These are phyloP conservation scores for Caenorhabditis macrosperma DNA, from an alignment of 2,888 invertebrate species.

Conservation along the genomic window DNA sequence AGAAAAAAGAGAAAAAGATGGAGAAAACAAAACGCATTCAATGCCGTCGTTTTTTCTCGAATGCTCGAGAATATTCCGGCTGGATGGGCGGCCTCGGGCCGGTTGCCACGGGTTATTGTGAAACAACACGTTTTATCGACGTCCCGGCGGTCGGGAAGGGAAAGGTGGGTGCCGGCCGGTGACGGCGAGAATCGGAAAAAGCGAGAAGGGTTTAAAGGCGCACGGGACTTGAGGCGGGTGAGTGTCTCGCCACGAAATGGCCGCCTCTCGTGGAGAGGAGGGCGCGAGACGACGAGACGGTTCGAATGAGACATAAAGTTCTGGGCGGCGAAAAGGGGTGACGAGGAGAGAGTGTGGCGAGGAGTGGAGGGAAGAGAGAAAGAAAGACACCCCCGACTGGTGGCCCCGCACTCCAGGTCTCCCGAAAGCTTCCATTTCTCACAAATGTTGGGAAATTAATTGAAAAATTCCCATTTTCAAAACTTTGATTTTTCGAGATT, in stretches of 20 bases:
- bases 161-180: too few relatives aligned
- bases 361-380: slow-evolving; percentile 20
- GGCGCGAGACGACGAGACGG: slow-evolving; percentile 17
- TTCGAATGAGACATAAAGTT: background rate
- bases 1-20: too few relatives aligned
- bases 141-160: too few relatives aligned
- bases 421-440: slow-evolving; percentile 32
- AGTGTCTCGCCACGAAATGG: slow-evolving; percentile 45
- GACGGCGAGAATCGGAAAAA: background rate
- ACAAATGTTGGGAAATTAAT: too few relatives aligned
- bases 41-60: too few relatives aligned
- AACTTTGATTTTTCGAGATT: too few relatives aligned
- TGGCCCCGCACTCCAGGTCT: slow-evolving; percentile 27
- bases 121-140: too few relatives aligned
- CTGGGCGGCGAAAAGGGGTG: background rate
- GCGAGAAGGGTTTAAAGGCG: slow-evolving; percentile 29
- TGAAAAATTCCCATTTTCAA: too few relatives aligned
- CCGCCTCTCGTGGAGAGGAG: background rate
- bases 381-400: slow-evolving; percentile 36
- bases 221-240: background rate
- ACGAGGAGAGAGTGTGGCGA: background rate
- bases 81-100: too few relatives aligned
- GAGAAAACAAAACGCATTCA: too few relatives aligned
- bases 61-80: too few relatives aligned
- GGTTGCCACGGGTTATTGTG: too few relatives aligned